phyloP scores from a whole-genome alignment of 2,888 invertebrate genomes.

The Drosophila engyochracea region DNA sequence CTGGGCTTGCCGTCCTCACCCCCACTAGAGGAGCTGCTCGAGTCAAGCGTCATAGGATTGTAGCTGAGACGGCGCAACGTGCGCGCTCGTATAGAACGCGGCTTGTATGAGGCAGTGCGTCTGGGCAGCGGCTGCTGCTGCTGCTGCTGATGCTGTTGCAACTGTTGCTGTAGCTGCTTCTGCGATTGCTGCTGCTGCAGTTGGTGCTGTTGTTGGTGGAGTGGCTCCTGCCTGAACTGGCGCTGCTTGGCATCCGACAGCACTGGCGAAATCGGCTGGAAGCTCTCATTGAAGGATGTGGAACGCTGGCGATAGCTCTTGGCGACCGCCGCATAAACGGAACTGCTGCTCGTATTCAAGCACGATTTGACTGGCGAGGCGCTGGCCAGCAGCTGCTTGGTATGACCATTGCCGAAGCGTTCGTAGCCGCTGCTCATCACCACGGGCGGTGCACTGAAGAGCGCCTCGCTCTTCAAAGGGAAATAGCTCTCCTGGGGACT shows the following conservation, averaged over 20 bases:
- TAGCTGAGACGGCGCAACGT: slow-evolving; percentile 87
- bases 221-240: slow-evolving; percentile 54
- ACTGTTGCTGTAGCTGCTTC: slow-evolving; percentile 13
- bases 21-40: slow-evolving; percentile 87
- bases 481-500: slow-evolving; percentile 84
- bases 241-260: slow-evolving; percentile 67
- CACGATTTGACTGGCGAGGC: slow-evolving; percentile 82
- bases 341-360: slow-evolving; percentile 77
- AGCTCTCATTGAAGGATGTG: slow-evolving; percentile 86
- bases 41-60: slow-evolving; percentile 87
- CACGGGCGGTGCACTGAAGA: slow-evolving; percentile 68
- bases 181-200: slow-evolving; percentile 26
- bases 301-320: slow-evolving; percentile 85
- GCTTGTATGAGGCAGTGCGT: slow-evolving; percentile 80
- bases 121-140: slow-evolving; percentile 54
- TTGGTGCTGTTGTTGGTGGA: slow-evolving; percentile 34
- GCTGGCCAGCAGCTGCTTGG: slow-evolving; percentile 69
- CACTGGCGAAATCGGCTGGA: slow-evolving; percentile 83
- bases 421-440: slow-evolving; percentile 73
- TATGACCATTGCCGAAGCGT: slow-evolving; percentile 66
- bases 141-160: slow-evolving; percentile 8
- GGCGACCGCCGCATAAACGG: slow-evolving; percentile 72
- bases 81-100: slow-evolving; percentile 87
- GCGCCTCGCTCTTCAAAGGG: slow-evolving; percentile 62
- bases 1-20: slow-evolving; percentile 85